Percentiles rank a stretch among this genome's conserved stretches.
phyloP scores from a whole-genome alignment of 2,797 vertebrate species.

The Chiloscyllium punctatum region DNA sequence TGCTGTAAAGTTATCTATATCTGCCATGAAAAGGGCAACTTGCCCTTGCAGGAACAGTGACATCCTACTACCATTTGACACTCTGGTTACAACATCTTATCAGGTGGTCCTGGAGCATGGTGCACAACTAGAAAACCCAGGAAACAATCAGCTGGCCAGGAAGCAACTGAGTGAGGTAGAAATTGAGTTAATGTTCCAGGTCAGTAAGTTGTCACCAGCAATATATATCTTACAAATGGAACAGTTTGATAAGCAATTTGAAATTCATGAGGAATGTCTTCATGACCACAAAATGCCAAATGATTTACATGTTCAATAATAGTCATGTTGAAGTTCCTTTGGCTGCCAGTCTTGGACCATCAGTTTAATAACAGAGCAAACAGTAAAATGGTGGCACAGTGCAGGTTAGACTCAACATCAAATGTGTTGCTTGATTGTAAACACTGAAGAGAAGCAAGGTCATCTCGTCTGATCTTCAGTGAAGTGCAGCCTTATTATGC shows the following conservation, averaged over 20 bases:
- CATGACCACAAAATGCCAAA: neutral
- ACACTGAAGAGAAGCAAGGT: neutral
- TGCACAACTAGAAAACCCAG: neutral
- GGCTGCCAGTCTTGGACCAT: neutral
- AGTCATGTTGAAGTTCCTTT: neutral
- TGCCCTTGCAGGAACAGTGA: neutral
- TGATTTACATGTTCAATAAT: neutral
- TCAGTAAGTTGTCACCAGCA: neutral
- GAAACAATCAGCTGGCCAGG: neutral
- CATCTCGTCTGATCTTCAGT: neutral
- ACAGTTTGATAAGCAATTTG: neutral
- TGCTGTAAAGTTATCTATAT: neutral
- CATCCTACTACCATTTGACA: neutral
- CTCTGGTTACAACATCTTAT: neutral
- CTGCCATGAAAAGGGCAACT: neutral
- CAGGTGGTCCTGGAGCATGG: neutral
- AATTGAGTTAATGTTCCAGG: neutral
- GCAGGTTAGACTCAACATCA: neutral
- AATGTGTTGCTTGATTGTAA: neutral
- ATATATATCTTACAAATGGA: neutral
- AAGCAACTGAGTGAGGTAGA: neutral
- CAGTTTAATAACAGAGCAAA: neutral
- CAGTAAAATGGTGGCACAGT: neutral
- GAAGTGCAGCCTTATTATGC: neutral
- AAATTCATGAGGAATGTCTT: neutral